Evolutionary conservation across 2,888 invertebrate genomes (phyloP).

Genomic region (Balanococcus diminutus): DNA sequence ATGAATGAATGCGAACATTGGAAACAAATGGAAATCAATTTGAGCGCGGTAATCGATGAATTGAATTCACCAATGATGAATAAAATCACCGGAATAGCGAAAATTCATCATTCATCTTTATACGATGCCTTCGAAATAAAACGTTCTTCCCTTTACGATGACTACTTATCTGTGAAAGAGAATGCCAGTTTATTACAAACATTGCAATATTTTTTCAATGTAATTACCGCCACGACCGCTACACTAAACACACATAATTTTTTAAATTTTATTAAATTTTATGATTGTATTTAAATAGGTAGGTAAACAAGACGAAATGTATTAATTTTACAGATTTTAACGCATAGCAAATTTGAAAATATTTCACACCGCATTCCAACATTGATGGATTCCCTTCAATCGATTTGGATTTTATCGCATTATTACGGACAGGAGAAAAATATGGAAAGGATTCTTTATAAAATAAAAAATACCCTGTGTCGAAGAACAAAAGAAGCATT

Average conservation of each 20-base stretch:
- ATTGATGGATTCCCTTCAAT: constrained; percentile 81
- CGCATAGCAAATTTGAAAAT: constrained; percentile 68
- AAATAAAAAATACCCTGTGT: constrained; percentile 82
- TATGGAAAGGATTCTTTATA: constrained; percentile 81
- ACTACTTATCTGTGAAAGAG: constrained; percentile 75
- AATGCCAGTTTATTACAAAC: constrained; percentile 80
- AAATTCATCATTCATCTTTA: constrained; percentile 66
- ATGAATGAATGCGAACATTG: constrained; percentile 86
- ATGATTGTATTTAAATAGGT: not conserved
- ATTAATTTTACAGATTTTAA: constrained; percentile 60
- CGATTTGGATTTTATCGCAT: constrained; percentile 89
- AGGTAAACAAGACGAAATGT: not conserved
- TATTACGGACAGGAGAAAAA: constrained; percentile 84
- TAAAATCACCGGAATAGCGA: constrained; percentile 68
- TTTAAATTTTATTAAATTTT: no score
- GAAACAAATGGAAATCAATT: constrained; percentile 78
- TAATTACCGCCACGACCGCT: constrained; percentile 59
- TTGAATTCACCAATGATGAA: constrained; percentile 74
- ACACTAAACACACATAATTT: not conserved
- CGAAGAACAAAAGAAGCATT: constrained; percentile 76
- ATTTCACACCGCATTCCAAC: constrained; percentile 77
- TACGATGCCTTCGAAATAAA: constrained; percentile 69
- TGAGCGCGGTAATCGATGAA: constrained; percentile 81
- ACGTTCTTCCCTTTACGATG: constrained; percentile 69
- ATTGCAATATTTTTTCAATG: constrained; percentile 74